Percentiles rank a stretch among this genome's conserved stretches.
These are phyloP conservation scores for Chymomyza fuscimana DNA, from an alignment of 2,888 invertebrate species.

Conservation along the genomic window DNA sequence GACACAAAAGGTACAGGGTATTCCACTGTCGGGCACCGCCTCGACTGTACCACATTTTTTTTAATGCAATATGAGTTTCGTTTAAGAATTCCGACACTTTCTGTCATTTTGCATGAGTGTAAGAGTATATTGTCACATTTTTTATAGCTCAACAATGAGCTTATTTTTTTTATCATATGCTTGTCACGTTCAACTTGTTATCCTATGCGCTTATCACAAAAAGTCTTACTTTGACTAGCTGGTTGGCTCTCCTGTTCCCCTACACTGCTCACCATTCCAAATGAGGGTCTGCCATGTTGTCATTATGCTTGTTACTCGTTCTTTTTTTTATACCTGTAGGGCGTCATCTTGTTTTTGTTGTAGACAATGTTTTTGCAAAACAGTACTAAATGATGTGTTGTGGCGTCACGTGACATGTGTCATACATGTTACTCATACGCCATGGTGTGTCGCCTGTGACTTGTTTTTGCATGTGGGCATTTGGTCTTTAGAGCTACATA, in stretches of 20 bases:
- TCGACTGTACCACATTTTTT: too few relatives aligned
- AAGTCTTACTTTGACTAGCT: slow-evolving; percentile 58
- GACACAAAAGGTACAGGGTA: too few relatives aligned
- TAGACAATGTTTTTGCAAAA: not conserved
- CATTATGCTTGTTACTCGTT: slow-evolving; percentile 51
- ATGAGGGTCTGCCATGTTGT: slow-evolving; percentile 31
- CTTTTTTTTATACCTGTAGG: not conserved
- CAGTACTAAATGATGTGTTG: slow-evolving; percentile 52
- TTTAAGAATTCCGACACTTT: slow-evolving; percentile 55
- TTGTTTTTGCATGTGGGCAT: not conserved
- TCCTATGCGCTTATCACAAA: slow-evolving; percentile 61
- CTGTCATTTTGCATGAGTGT: slow-evolving; percentile 35
- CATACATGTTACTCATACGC: slow-evolving; percentile 55
- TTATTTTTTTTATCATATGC: slow-evolving; percentile 42
- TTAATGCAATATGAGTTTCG: slow-evolving; percentile 12
- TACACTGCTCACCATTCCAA: not conserved
- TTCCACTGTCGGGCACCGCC: too few relatives aligned
- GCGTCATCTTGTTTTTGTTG: not conserved
- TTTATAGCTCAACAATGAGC: slow-evolving; percentile 48
- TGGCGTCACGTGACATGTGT: slow-evolving; percentile 63
- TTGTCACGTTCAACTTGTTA: slow-evolving; percentile 64
- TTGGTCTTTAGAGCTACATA: not conserved
- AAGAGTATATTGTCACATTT: slow-evolving; percentile 37
- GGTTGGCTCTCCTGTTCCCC: slow-evolving; percentile 23
- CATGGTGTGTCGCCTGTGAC: slow-evolving; percentile 25